Base-by-base conservation (phyloP, 2,797 vertebrate genomes). In the Sebastes hubbsi region DNA sequence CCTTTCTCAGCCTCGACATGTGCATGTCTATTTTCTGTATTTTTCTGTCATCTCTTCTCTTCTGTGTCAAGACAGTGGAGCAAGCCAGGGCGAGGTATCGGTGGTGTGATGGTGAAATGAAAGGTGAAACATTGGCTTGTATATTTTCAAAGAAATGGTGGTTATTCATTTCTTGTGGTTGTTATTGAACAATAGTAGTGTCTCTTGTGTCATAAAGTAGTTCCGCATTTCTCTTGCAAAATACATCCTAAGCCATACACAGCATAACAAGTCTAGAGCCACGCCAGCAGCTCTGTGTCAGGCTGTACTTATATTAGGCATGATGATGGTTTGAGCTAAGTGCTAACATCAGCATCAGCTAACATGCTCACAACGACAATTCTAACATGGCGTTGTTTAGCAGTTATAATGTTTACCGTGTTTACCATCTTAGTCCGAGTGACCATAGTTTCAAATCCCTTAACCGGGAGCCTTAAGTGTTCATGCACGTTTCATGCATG, bases 1-100 rank as follows among this genome's bases (percentile, higher is more conserved):
- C 71, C 78, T 68, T 75, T 82, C 71, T 83, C 80, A 77, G 70
- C 75, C 59, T 90, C 73, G 52, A 76, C 78, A 78, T 68, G 67
- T 70, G 59, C 88, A 78, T 34, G 79, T 77, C 75, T 77, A 67
- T 80, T 84, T 82, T 87, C 75, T 87, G 42, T 84, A 82, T 80
- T 89, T 88, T 85, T 66, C 80, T 86, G 72, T 71, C 78, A 81
- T 86, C 70, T 75, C 70, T 54, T 72, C 63, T 74, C 60, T 56
- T 86, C 38, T 6, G 74, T 78, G 91, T 87, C 69, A 62, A 78
- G 83, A 67, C 70, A 56, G 61, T 5, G 27, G 52, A 59, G 62
- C 22, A 60, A 74, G 54, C 30, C 36, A 24, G 30, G 11, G 25
- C 36, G 55, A 56, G 14, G 69, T 46, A 61, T 32, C 38, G 54